Evolutionary conservation across 2,113 vertebrate genomes (phyloP).

Genomic region (Panurus biarmicus): DNA sequence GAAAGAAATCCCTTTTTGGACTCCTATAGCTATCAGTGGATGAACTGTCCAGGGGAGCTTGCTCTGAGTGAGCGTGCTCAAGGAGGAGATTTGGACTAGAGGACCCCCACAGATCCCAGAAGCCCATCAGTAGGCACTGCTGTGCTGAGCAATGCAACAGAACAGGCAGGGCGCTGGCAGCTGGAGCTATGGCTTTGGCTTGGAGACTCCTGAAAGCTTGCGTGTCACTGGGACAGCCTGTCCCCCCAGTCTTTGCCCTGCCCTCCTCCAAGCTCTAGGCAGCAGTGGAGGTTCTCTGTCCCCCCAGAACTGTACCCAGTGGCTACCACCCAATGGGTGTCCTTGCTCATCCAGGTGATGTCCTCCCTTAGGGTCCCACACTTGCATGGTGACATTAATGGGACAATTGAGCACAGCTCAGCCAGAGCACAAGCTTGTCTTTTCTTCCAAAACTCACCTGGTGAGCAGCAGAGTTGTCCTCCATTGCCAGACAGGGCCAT

Average conservation of each 20-base stretch:
- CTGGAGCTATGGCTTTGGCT: neutral
- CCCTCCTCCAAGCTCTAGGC: neutral
- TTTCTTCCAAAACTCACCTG: neutral
- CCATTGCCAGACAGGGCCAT: accelerated
- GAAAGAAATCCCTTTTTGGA: neutral
- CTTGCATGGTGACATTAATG: neutral
- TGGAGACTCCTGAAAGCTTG: neutral
- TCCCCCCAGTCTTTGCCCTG: neutral
- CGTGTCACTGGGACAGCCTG: accelerated
- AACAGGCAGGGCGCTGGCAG: neutral
- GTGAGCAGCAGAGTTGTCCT: neutral
- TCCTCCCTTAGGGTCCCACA: neutral
- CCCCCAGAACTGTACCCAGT: neutral
- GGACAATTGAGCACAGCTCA: neutral
- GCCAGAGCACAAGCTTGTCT: neutral
- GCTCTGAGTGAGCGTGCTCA: neutral
- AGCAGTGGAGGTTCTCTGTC: neutral
- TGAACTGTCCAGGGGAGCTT: neutral
- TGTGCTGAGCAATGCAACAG: accelerated
- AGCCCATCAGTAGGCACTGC: neutral
- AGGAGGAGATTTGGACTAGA: neutral
- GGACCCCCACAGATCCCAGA: neutral
- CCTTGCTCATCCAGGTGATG: accelerated
- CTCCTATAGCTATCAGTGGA: neutral
- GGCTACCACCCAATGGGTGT: accelerated